Evolutionary conservation across 2,113 vertebrate species (phyloP).

Genomic region (Ciconia stormi): DNA sequence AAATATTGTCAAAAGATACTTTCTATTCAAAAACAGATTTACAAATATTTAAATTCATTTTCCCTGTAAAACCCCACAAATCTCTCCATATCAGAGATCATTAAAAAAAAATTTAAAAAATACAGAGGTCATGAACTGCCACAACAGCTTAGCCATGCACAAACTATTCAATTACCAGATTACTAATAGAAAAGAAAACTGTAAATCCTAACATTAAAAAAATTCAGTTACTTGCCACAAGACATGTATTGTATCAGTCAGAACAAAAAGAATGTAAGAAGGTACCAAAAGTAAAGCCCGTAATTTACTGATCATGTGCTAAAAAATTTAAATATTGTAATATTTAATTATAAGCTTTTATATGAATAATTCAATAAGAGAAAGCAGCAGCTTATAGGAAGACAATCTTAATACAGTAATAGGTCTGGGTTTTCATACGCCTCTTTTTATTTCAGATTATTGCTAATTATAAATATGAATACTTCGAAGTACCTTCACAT

Average conservation of each 20-base stretch:
- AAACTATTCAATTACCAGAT: not conserved
- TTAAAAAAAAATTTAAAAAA: not conserved
- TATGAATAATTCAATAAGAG: not conserved
- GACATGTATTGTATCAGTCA: not conserved
- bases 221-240: not conserved
- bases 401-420: not conserved
- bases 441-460: not conserved
- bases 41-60: not conserved
- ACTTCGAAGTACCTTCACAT: not conserved
- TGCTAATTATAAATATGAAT: not conserved
- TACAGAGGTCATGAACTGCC: not conserved
- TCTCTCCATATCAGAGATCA: not conserved
- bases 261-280: not conserved
- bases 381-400: not conserved
- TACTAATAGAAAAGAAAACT: not conserved
- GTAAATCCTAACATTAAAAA: not conserved
- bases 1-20: not conserved
- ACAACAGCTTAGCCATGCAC: not conserved
- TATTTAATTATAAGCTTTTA: not conserved
- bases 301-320: not conserved
- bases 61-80: not conserved
- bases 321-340: not conserved
- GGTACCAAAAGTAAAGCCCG: not conserved
- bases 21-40: not conserved
- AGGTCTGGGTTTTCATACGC: not conserved